Conservation (phyloP, 1,140 invertebrate species). For the Drosophila rhopaloa region DNA sequence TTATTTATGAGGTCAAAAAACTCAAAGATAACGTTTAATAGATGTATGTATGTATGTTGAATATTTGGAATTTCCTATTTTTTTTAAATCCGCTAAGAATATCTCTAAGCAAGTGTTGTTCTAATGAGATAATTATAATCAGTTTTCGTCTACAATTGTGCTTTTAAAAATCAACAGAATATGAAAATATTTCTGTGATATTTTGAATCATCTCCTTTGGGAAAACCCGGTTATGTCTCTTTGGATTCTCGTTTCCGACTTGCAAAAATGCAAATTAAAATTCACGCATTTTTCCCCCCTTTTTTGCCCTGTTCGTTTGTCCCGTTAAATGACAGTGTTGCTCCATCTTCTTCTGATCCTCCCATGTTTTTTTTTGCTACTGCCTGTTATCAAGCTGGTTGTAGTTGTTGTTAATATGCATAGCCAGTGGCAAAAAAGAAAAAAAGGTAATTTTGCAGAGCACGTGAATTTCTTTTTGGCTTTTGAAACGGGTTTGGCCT, state of each 20-base stretch:
- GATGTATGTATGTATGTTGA: too few species aligned
- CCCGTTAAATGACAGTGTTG: conserved; percentile 62
- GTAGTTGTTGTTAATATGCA: conserved; percentile 58
- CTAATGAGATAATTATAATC: too few species aligned
- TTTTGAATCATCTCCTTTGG: conserved; percentile 12
- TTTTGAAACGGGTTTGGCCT: conserved; percentile 65
- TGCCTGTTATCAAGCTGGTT: conserved; percentile 36
- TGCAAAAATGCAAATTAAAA: conserved; percentile 68
- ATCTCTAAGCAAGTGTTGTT: too few species aligned
- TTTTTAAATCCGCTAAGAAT: too few species aligned
- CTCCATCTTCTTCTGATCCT: conserved; percentile 10
- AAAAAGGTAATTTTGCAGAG: conserved; percentile 43
- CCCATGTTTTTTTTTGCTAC: conserved; percentile 6
- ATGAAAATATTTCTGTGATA: too few species aligned
- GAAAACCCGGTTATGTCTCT: conserved; percentile 6
- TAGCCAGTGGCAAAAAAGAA: conserved; percentile 46
- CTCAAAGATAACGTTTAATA: too few species aligned
- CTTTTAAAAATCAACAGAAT: too few species aligned
- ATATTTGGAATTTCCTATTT: too few species aligned
- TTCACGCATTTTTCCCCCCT: conserved; percentile 53
- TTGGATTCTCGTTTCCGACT: conserved; percentile 43
- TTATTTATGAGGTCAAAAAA: too few species aligned
- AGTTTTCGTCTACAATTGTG: too few species aligned
- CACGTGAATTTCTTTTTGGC: conserved; percentile 78
- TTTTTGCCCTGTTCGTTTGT: conserved; percentile 29